phyloP scores from a whole-genome alignment of 2,888 invertebrate genomes.

The Andrena marginata region DNA sequence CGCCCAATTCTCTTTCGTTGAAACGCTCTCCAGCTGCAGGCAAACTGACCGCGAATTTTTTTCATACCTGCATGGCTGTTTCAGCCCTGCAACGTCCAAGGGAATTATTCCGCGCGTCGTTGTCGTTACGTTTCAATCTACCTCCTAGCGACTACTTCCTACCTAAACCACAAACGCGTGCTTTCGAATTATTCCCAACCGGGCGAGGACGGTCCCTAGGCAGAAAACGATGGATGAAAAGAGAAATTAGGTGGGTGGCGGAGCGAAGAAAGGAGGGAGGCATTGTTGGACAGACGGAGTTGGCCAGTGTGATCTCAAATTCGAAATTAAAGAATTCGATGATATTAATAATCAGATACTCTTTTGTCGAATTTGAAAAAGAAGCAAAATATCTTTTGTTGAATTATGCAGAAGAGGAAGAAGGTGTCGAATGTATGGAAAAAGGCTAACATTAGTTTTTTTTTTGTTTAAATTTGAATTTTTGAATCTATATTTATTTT shows the following conservation, averaged over 20 bases:
- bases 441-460: too few relatives aligned
- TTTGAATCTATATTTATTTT: too few relatives aligned
- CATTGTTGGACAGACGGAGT: too few relatives aligned
- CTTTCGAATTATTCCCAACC: background rate
- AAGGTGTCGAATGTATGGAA: too few relatives aligned
- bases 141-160: slow-evolving; percentile 18
- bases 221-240: background rate
- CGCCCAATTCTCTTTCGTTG: slow-evolving; percentile 30
- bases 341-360: too few relatives aligned
- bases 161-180: background rate
- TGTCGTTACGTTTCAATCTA: slow-evolving; percentile 29
- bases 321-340: too few relatives aligned
- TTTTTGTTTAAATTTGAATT: too few relatives aligned
- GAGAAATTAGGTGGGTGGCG: slow-evolving; percentile 24
- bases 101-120: slow-evolving; percentile 44
- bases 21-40: slow-evolving; percentile 9
- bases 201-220: background rate
- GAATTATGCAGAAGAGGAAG: too few relatives aligned
- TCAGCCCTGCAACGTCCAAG: background rate
- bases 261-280: slow-evolving; percentile 11
- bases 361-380: too few relatives aligned
- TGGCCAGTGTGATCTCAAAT: too few relatives aligned
- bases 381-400: too few relatives aligned
- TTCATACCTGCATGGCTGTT: background rate
- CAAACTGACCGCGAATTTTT: slow-evolving; percentile 47